These are phyloP conservation scores for Rhinolophus sinicus DNA, from an alignment of 2,113 vertebrate species.

Conservation along the genomic window DNA sequence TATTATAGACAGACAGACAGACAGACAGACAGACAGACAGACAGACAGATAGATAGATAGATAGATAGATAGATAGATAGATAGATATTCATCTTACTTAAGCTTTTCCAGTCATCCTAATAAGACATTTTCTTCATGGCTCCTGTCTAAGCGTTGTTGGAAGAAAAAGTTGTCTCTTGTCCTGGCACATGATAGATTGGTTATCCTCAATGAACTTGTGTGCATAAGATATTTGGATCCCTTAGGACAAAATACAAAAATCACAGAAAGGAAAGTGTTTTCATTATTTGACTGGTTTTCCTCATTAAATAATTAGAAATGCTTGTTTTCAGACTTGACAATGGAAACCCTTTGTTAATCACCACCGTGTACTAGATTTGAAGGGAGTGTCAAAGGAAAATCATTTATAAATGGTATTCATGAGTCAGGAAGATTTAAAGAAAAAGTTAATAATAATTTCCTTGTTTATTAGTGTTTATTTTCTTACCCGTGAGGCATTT, in stretches of 20 bases:
- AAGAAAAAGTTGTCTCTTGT: neutral
- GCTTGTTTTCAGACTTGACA: neutral
- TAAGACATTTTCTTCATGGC: neutral
- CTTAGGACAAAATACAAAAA: constrained; percentile 15
- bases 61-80: neutral
- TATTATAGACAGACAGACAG: no score
- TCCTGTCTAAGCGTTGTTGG: neutral
- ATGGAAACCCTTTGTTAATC: neutral
- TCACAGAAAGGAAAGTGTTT: neutral
- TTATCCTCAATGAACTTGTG: neutral
- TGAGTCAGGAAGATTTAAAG: constrained; percentile 43
- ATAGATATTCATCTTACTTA: neutral
- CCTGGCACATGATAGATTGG: neutral
- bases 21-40: no score
- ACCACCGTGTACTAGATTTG: constrained; percentile 1
- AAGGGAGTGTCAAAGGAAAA: neutral
- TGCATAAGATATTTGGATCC: neutral
- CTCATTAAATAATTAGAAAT: constrained; percentile 36
- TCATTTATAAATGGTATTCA: constrained; percentile 44
- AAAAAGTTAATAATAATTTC: constrained; percentile 53
- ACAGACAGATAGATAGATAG: no score
- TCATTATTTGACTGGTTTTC: neutral
- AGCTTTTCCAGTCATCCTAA: neutral
- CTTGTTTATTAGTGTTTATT: constrained; percentile 41
- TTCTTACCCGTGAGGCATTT: constrained; percentile 50